These are phyloP conservation scores for Lapara coniferarum DNA, from an alignment of 2,888 invertebrate genomes.

Conservation along the genomic window DNA sequence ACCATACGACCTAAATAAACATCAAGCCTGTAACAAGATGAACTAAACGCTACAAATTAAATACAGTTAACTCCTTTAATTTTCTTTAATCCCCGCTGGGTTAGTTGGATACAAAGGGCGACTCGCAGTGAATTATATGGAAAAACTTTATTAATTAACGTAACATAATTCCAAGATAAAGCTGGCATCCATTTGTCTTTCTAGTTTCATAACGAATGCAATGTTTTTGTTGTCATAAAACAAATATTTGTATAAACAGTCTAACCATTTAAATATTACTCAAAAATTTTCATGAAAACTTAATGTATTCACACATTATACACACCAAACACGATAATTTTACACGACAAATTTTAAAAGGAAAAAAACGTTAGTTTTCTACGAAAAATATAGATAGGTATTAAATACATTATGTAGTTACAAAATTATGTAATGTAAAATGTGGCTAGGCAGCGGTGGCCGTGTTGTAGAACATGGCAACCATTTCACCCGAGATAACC, in stretches of 20 bases:
- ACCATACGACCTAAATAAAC: conserved; percentile 40
- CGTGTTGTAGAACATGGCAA: conserved; percentile 42
- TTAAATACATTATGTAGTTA: background rate
- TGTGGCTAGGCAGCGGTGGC: background rate
- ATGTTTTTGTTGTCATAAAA: background rate
- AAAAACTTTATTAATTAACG: conserved; percentile 21
- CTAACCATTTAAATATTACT: too few species aligned
- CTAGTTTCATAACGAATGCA: background rate
- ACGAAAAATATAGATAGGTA: background rate
- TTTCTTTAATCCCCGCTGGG: conserved; percentile 35
- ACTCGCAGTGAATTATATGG: conserved; percentile 32
- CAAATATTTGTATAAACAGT: too few species aligned
- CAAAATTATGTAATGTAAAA: conserved; percentile 3
- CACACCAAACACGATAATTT: background rate
- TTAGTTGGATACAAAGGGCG: conserved; percentile 29
- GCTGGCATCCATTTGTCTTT: background rate
- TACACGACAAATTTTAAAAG: background rate
- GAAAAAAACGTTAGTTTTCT: background rate
- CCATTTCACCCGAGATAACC: conserved; percentile 50
- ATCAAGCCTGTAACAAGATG: conserved; percentile 31
- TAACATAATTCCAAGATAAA: background rate
- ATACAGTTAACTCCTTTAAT: conserved; percentile 31
- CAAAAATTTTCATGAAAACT: too few species aligned
- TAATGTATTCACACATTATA: too few species aligned
- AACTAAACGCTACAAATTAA: conserved; percentile 22